Percentiles rank a stretch among this genome's conserved stretches.
Evolutionary conservation across 2,797 vertebrate species (phyloP).

Genomic region (Coluber constrictor): DNA sequence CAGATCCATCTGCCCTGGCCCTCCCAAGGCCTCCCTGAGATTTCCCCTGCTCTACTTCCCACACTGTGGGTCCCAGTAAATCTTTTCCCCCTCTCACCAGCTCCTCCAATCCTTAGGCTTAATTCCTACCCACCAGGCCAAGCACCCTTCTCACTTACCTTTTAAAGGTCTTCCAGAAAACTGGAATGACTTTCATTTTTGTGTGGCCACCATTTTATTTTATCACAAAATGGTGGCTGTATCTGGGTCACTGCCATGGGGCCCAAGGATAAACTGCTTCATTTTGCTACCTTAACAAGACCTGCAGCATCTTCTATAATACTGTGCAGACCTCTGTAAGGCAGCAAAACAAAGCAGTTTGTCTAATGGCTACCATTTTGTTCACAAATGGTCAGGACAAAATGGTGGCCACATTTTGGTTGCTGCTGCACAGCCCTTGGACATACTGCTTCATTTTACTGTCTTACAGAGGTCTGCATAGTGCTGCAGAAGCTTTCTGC

Average conservation of each 20-base stretch:
- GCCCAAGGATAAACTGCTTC: background rate
- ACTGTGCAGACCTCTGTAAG: background rate
- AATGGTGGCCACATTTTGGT: background rate
- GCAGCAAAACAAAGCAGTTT: background rate
- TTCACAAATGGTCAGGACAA: background rate
- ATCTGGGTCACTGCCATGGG: background rate
- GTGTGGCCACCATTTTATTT: background rate
- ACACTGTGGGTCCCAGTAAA: background rate
- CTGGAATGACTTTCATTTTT: background rate
- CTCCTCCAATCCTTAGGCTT: background rate
- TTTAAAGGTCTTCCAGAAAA: background rate
- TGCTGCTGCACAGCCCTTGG: background rate
- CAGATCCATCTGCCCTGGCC: background rate
- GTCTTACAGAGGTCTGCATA: background rate
- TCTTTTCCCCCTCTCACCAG: background rate
- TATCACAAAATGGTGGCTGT: background rate
- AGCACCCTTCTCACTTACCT: background rate
- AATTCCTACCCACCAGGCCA: background rate
- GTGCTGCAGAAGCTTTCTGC: background rate
- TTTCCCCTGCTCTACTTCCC: background rate
- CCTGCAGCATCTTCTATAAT: background rate
- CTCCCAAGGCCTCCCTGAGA: background rate
- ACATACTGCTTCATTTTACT: background rate
- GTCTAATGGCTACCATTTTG: background rate
- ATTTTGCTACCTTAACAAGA: background rate